Percentiles rank a stretch among this genome's conserved stretches.
Conservation (phyloP, 2,797 vertebrate genomes). For the Pseudotriccus pelzelni region DNA sequence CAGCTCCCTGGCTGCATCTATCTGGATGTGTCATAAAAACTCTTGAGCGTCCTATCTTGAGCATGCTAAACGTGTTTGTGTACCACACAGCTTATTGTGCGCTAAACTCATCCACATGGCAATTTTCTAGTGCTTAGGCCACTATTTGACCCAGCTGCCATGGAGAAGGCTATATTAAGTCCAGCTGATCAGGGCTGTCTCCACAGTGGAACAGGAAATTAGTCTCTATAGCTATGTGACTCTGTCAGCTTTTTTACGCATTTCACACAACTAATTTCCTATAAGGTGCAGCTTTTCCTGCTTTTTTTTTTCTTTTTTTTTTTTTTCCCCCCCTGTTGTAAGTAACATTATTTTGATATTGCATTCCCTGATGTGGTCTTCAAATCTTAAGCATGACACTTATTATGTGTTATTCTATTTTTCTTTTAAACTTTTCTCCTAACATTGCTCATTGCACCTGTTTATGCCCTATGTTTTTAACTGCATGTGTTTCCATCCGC, state of each 20-base stretch:
- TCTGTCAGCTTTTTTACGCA: slow-evolving; percentile 39
- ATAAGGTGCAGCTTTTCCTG: slow-evolving; percentile 2
- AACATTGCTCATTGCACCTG: slow-evolving; percentile 9
- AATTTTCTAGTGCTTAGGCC: slow-evolving; percentile 61
- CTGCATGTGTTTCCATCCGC: background rate
- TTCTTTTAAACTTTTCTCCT: background rate
- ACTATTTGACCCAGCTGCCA: slow-evolving; percentile 58
- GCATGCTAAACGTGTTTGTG: slow-evolving; percentile 43
- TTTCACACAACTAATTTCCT: slow-evolving; percentile 41
- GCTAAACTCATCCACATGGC: slow-evolving; percentile 50
- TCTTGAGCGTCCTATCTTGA: background rate
- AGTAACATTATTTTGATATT: slow-evolving; percentile 16
- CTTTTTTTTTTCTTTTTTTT: background rate
- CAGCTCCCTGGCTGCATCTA: background rate
- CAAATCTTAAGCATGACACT: background rate
- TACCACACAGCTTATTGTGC: slow-evolving; percentile 49
- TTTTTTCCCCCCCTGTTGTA: background rate
- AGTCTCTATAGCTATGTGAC: slow-evolving; percentile 27
- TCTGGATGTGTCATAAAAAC: slow-evolving; percentile 20
- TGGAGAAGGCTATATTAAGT: slow-evolving; percentile 55
- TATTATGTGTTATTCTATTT: background rate
- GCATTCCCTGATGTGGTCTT: background rate
- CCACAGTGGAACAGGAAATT: slow-evolving; percentile 41
- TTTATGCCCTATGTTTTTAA: background rate
- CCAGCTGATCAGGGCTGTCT: slow-evolving; percentile 59